These are phyloP conservation scores for Nipponacmea schrenckii DNA, from an alignment of 2,888 invertebrate species.

Conservation along the genomic window DNA sequence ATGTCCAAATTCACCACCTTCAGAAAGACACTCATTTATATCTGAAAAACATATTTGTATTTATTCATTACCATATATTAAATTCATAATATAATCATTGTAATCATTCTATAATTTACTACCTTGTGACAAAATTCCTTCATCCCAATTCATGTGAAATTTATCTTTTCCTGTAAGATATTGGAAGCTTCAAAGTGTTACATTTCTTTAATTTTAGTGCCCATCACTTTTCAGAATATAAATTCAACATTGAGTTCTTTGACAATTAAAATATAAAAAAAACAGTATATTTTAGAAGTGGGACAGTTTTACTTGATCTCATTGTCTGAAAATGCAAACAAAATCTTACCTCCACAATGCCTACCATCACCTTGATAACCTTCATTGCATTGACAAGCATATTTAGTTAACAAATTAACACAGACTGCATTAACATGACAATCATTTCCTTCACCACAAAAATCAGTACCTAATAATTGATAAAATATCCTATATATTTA, in stretches of 20 bases:
- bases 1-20: constrained; percentile 74
- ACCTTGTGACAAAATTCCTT: too few species aligned
- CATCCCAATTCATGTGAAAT: too few species aligned
- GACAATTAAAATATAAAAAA: too few species aligned
- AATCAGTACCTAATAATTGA: constrained; percentile 78
- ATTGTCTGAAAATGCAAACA: not conserved
- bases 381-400: constrained; percentile 85
- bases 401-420: constrained; percentile 89
- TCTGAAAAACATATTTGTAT: constrained; percentile 71
- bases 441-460: constrained; percentile 84
- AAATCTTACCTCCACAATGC: constrained; percentile 64
- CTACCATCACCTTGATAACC: constrained; percentile 89
- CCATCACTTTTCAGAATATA: not conserved
- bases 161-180: too few species aligned
- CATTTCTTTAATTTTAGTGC: too few species aligned
- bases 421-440: constrained; percentile 92
- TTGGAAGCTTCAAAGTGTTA: too few species aligned
- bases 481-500: constrained; percentile 1
- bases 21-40: constrained; percentile 85
- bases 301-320: not conserved
- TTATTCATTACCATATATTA: not conserved
- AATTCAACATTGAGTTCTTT: not conserved
- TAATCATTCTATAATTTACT: too few species aligned
- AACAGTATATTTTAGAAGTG: too few species aligned
- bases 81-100: not conserved